These are phyloP conservation scores for Pseudococcus viburni DNA, from an alignment of 2,888 invertebrate genomes.

Conservation along the genomic window DNA sequence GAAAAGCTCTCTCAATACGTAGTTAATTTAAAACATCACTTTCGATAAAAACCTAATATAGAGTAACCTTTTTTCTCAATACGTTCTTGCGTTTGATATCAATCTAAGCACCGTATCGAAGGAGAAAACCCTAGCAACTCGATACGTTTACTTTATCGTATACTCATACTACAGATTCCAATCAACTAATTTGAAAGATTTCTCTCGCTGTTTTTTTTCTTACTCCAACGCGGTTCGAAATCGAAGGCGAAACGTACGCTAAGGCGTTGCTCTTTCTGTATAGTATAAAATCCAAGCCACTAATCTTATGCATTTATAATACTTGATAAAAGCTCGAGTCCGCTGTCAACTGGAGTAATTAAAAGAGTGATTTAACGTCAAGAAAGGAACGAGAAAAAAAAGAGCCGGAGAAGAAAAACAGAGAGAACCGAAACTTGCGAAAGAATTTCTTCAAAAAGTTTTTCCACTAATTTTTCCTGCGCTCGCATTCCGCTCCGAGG, in stretches of 20 bases:
- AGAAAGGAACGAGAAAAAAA: not conserved
- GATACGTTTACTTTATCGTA: conserved; percentile 8
- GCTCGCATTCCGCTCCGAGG: conserved; percentile 1
- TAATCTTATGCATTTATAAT: conserved; percentile 36
- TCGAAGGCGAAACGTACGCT: no score
- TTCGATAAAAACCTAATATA: conserved; percentile 44
- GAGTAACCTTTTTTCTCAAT: conserved; percentile 44
- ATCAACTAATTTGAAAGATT: conserved; percentile 18
- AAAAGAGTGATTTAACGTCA: conserved; percentile 35
- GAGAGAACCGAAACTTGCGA: not conserved
- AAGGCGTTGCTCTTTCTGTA: no score
- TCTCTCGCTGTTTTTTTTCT: not conserved
- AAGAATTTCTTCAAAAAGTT: conserved; percentile 4
- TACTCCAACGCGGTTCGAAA: no score
- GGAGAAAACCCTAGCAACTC: not conserved
- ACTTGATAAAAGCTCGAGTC: not conserved
- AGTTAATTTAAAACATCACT: conserved; percentile 49
- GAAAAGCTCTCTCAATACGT: conserved; percentile 46
- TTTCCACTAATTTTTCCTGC: not conserved
- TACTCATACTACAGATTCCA: not conserved
- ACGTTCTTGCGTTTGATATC: conserved; percentile 16
- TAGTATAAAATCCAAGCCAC: no score
- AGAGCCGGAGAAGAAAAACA: not conserved
- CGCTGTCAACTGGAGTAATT: conserved; percentile 18
- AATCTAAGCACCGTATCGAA: conserved; percentile 4